Evolutionary conservation across 2,113 vertebrate species (phyloP).

Genomic region (Romanogobio albipinnatus): DNA sequence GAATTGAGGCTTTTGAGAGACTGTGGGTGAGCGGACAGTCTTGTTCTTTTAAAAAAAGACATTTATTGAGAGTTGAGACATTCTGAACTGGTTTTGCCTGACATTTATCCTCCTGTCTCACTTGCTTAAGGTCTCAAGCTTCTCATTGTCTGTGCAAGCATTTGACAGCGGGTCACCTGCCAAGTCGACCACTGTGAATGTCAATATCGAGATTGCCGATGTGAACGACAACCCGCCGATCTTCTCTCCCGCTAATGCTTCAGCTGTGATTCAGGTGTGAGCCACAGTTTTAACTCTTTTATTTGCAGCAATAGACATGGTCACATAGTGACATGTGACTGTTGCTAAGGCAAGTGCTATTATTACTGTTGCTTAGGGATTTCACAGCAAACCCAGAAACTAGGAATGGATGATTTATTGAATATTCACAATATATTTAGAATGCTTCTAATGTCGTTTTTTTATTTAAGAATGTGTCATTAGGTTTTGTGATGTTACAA

Average conservation of each 20-base stretch:
- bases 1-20: background rate
- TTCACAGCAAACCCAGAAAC: background rate
- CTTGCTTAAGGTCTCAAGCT: conserved; percentile 85
- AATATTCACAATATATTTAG: background rate
- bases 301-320: background rate
- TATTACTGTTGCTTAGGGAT: conserved; percentile 1
- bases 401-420: background rate
- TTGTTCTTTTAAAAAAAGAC: background rate
- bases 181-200: conserved; percentile 88
- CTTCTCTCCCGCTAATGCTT: conserved; percentile 90
- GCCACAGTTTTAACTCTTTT: background rate
- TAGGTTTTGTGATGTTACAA: background rate
- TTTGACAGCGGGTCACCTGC: conserved; percentile 89
- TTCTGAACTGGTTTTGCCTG: background rate
- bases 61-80: conserved; percentile 8
- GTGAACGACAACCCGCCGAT: conserved; percentile 92
- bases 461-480: background rate
- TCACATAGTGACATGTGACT: background rate
- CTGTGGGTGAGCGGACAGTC: background rate
- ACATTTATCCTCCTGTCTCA: conserved; percentile 53
- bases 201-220: conserved; percentile 94
- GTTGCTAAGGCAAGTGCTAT: background rate
- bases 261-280: conserved; percentile 87
- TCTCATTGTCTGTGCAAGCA: conserved; percentile 88
- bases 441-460: background rate